Conservation (phyloP, 2,797 vertebrate species). For the Sciurus vulgaris region DNA sequence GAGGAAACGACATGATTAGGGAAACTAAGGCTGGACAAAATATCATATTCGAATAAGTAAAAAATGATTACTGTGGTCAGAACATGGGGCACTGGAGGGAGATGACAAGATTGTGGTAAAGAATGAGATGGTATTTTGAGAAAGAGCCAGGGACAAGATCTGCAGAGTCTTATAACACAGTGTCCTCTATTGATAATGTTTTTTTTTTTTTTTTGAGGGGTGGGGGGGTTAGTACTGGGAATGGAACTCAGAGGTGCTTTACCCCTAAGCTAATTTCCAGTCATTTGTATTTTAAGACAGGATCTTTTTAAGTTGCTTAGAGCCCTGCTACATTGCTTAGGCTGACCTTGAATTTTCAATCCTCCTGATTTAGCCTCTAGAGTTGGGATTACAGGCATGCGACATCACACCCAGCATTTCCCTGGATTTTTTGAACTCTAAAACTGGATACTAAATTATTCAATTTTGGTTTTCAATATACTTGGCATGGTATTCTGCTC, state of each 20-base stretch:
- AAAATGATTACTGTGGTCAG: not conserved
- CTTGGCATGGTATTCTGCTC: not conserved
- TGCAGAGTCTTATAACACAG: not conserved
- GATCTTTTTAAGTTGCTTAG: no score
- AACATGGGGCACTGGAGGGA: fast-evolving
- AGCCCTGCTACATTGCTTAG: no score
- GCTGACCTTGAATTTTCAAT: no score
- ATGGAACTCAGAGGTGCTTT: no score
- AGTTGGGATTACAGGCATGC: no score
- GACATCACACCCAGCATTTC: not conserved
- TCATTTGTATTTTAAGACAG: no score
- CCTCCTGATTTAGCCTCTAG: no score
- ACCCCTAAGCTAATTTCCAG: no score
- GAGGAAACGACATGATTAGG: not conserved
- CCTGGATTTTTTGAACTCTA: not conserved
- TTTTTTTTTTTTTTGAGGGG: no score
- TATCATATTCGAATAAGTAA: not conserved
- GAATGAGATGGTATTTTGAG: not conserved
- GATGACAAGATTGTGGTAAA: not conserved
- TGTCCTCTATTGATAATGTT: not conserved
- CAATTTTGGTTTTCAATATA: not conserved
- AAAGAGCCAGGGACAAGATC: not conserved
- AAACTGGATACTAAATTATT: not conserved
- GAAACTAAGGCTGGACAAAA: not conserved
- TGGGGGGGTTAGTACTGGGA: no score